These are phyloP conservation scores for Dasysyrphus albostriatus DNA, from an alignment of 2,888 invertebrate species.

Conservation along the genomic window DNA sequence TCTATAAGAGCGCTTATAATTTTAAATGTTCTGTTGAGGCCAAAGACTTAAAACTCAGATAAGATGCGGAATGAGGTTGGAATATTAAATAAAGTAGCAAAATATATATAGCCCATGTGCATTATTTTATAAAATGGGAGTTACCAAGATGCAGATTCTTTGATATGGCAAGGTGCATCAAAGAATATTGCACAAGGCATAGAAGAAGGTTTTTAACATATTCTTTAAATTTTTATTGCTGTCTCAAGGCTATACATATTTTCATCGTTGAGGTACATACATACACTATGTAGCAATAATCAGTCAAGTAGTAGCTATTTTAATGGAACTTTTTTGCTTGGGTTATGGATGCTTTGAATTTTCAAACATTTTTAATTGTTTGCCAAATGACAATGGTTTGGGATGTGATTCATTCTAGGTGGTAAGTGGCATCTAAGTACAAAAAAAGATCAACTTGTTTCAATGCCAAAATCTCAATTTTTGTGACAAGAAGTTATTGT, in stretches of 20 bases:
- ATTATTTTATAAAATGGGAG: constrained; percentile 36
- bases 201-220: constrained; percentile 27
- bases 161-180: constrained; percentile 18
- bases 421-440: too few relatives aligned
- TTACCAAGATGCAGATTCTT: constrained; percentile 32
- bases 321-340: too few relatives aligned
- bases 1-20: constrained; percentile 23
- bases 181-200: constrained; percentile 16
- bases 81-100: background rate
- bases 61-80: constrained; percentile 8
- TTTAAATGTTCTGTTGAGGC: background rate
- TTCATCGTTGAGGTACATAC: constrained; percentile 15
- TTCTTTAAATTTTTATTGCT: constrained; percentile 18
- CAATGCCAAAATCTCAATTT: too few relatives aligned
- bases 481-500: too few relatives aligned
- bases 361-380: too few relatives aligned
- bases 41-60: constrained; percentile 13
- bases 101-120: background rate
- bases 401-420: too few relatives aligned
- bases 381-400: too few relatives aligned
- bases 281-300: too few relatives aligned
- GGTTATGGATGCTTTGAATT: too few relatives aligned
- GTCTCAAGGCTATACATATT: constrained; percentile 25
- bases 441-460: too few relatives aligned
- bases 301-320: too few relatives aligned